Base-by-base conservation (phyloP, 2,888 invertebrate genomes). In the Oxystoma pomonae region DNA sequence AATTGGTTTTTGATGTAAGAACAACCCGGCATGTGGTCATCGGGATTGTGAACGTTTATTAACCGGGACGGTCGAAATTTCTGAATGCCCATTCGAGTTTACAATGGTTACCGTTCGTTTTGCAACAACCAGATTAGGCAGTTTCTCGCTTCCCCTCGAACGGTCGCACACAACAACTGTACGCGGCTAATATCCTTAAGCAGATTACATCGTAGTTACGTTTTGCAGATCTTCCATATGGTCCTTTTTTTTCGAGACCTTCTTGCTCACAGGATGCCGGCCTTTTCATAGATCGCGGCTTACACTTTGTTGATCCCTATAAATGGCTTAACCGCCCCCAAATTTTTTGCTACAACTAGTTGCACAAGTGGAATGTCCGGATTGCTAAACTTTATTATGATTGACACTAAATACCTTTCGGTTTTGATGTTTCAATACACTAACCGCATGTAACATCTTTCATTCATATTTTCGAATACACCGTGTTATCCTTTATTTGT, bases 241-340 rank as follows among this genome's bases (percentile, higher is more conserved):
- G 68, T 70, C 67, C 62, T 65, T 65, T 59, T 65, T 69, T 65
- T 66, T 35, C 5, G 12, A 64, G 65, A 67, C 66, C 70, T 67
- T 68, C 68, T 65, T 67, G 66, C 66, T 66, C 67, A 72, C 70
- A 67, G 71, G 71, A 71, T 72, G 72, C 74, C 72, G 72, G 71
- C 68, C 35, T 67, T 69, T 69, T 67, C 67, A 72, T 71, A 70
- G 68, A 71, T 72, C 67, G 66, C 69, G 67, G 68, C 69, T 68
- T 66, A 63, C 62, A 65, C 66, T 65, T 64, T 67, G 62, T 67
- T 64, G 77, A 76, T 78, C 73, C 72, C 68, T 78, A 77, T 79
- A 78, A 79, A 78, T 76, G 79, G 78, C 72, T 79, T 79, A 79
- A 72, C 76, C 77, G 75, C 76, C 76, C 75, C 70, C 68, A 71